Evolutionary conservation across 2,888 invertebrate genomes (phyloP).

Genomic region (Oegoconia quadripuncta): DNA sequence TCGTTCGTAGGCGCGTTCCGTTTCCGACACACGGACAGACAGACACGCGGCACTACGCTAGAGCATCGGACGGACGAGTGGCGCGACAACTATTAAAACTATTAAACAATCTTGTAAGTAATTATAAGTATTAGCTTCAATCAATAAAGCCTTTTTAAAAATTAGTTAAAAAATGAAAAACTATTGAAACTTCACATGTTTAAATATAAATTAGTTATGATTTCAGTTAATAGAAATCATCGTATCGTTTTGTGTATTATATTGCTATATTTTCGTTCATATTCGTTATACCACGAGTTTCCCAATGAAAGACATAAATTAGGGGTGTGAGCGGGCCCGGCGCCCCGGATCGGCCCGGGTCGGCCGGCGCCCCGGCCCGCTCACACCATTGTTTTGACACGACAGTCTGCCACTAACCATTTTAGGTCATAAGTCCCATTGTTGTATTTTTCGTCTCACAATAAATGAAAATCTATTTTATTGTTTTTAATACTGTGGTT

Average conservation of each 20-base stretch:
- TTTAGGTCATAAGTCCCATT: constrained; percentile 78
- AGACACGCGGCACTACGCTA: constrained; percentile 6
- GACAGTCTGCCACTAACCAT: constrained; percentile 78
- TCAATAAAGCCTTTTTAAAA: constrained; percentile 77
- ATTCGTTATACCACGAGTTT: constrained; percentile 72
- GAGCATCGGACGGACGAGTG: constrained; percentile 31
- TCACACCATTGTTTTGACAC: constrained; percentile 66
- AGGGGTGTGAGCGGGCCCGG: constrained; percentile 51
- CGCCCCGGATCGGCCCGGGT: constrained; percentile 6
- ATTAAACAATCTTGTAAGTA: constrained; percentile 77
- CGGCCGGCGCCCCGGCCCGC: constrained; percentile 3
- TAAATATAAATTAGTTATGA: constrained; percentile 69
- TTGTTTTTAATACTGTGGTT: constrained; percentile 74
- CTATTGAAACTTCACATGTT: constrained; percentile 74
- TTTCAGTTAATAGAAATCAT: constrained; percentile 70
- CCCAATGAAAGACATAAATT: constrained; percentile 78
- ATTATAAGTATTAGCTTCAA: constrained; percentile 79
- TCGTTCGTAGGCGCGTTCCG: constrained; percentile 44
- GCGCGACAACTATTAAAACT: constrained; percentile 64
- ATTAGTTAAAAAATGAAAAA: constrained; percentile 69
- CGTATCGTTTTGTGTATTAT: constrained; percentile 71
- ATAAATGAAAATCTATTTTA: constrained; percentile 80
- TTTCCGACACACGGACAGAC: constrained; percentile 9
- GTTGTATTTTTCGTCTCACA: constrained; percentile 80
- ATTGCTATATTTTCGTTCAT: constrained; percentile 65